phyloP scores from a whole-genome alignment of 2,113 vertebrate species.

The Micronycteris hirsuta region DNA sequence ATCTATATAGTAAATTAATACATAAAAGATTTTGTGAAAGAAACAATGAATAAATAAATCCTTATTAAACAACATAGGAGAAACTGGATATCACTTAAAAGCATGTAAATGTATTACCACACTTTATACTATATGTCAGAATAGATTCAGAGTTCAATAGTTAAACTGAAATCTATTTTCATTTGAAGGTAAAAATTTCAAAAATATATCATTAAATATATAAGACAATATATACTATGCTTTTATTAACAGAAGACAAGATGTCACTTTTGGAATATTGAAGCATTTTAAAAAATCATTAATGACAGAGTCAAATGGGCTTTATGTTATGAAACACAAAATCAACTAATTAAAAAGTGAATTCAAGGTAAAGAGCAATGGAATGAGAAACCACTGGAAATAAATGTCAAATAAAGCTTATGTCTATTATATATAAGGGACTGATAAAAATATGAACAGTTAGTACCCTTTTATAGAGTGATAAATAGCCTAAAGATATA shows the following conservation, averaged over 20 bases:
- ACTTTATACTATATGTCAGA: not conserved
- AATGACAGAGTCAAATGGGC: not conserved
- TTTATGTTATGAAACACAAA: slow-evolving; percentile 4
- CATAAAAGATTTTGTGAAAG: not conserved
- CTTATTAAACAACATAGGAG: not conserved
- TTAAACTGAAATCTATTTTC: not conserved
- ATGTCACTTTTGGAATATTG: not conserved
- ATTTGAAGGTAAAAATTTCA: slow-evolving; percentile 13
- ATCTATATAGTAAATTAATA: not conserved
- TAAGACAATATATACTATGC: not conserved
- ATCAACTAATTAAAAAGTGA: not conserved
- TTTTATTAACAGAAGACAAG: not conserved
- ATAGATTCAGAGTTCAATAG: not conserved
- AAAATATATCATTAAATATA: not conserved
- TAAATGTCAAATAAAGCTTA: not conserved
- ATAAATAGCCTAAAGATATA: not conserved
- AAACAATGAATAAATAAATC: not conserved
- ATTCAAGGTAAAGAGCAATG: not conserved
- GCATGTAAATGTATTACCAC: not conserved
- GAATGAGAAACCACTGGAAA: not conserved
- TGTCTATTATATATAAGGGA: not conserved
- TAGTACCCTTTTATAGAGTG: not conserved
- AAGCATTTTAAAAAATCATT: slow-evolving; percentile 2
- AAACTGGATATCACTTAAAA: not conserved
- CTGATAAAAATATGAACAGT: not conserved